These are phyloP conservation scores for Hylaea fasciaria DNA, from an alignment of 2,888 invertebrate genomes.

Conservation along the genomic window DNA sequence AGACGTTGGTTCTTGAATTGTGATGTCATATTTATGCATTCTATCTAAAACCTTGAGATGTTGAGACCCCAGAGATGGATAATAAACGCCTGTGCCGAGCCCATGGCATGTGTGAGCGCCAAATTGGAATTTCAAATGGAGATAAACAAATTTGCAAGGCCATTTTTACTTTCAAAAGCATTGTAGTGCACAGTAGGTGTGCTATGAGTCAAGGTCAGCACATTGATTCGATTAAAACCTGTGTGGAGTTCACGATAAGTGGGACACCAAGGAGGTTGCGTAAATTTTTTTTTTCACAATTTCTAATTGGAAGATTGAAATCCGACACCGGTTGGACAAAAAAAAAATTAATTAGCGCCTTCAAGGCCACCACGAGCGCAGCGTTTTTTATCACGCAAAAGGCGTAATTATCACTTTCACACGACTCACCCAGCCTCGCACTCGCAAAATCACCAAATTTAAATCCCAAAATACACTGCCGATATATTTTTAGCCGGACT, in stretches of 20 bases:
- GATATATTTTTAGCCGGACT: conserved; percentile 77
- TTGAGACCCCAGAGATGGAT: conserved; percentile 31
- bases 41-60: conserved; percentile 34
- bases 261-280: conserved; percentile 2
- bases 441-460: conserved; percentile 77
- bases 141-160: conserved; percentile 15
- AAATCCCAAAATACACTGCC: conserved; percentile 74
- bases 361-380: conserved; percentile 62
- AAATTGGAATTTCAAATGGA: conserved; percentile 13
- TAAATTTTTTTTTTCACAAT: too few species aligned
- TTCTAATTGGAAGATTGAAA: conserved; percentile 32
- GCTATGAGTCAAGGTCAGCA: conserved; percentile 25
- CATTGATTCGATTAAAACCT: conserved; percentile 29
- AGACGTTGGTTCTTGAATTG: conserved; percentile 24
- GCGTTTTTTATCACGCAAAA: conserved; percentile 51
- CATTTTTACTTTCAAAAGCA: conserved; percentile 28
- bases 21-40: conserved; percentile 9
- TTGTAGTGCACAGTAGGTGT: conserved; percentile 15
- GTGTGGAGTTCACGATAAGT: conserved; percentile 1
- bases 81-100: conserved; percentile 28
- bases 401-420: conserved; percentile 73
- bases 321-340: conserved; percentile 34
- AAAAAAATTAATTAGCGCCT: conserved; percentile 39
- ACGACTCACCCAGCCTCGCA: conserved; percentile 69
- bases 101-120: neutral